A percentile compares a stretch with the other conserved stretches of the same genome.
These are phyloP conservation scores for Bedellia somnulentella DNA, from an alignment of 2,888 invertebrate species.

Conservation along the genomic window DNA sequence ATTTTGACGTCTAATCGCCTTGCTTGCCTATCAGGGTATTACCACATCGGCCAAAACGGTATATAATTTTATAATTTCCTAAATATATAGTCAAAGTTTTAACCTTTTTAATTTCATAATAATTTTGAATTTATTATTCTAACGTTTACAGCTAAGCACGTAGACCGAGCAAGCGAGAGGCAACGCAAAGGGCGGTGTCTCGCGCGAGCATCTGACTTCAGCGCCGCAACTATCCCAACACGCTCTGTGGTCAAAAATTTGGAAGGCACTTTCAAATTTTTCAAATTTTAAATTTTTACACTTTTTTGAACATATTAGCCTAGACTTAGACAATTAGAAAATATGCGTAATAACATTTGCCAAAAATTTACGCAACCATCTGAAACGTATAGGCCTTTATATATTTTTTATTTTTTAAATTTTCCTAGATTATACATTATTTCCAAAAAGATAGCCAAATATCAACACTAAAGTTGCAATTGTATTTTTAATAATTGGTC, in stretches of 20 bases:
- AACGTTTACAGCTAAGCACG: constrained; percentile 52
- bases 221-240: constrained; percentile 64
- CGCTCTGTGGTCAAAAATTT: constrained; percentile 65
- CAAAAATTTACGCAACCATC: constrained; percentile 56
- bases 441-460: constrained; percentile 59
- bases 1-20: constrained; percentile 54
- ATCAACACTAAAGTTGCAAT: constrained; percentile 49
- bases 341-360: constrained; percentile 61
- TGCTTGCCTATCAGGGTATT: constrained; percentile 77
- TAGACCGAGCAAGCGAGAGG: constrained; percentile 9
- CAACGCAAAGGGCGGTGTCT: too few relatives aligned
- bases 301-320: constrained; percentile 77
- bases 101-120: constrained; percentile 52
- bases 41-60: constrained; percentile 65
- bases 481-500: constrained; percentile 47
- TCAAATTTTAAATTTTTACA: constrained; percentile 55
- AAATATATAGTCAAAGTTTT: constrained; percentile 59
- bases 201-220: too few relatives aligned
- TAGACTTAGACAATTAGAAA: constrained; percentile 64
- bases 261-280: constrained; percentile 84
- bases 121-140: constrained; percentile 60
- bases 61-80: constrained; percentile 55
- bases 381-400: constrained; percentile 56
- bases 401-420: constrained; percentile 28
- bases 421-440: constrained; percentile 45